Conservation (phyloP, 2,113 vertebrate species). For the Hypocryptadius cinnamomeus region DNA sequence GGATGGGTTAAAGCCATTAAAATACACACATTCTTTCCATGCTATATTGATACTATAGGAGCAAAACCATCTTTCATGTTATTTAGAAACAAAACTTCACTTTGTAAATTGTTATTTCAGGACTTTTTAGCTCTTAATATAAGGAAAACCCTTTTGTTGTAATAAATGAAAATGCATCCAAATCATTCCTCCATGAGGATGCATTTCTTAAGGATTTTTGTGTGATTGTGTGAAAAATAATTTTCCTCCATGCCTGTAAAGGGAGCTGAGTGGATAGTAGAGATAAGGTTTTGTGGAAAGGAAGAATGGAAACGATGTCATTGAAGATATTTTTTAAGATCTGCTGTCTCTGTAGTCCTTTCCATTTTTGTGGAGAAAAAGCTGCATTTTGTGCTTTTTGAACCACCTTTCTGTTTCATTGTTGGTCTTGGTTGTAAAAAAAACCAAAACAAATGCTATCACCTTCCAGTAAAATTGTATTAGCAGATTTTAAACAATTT, state of each 20-base stretch:
- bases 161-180: background rate
- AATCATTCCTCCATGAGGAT: background rate
- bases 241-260: background rate
- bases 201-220: background rate
- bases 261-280: background rate
- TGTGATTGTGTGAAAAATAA: background rate
- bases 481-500: background rate
- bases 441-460: background rate
- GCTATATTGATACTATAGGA: background rate
- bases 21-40: background rate
- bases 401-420: background rate
- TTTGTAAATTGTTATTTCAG: background rate
- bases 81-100: background rate
- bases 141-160: background rate
- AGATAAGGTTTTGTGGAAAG: background rate
- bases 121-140: background rate
- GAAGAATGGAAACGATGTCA: rapidly evolving
- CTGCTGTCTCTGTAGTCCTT: background rate
- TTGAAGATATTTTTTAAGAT: background rate
- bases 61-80: background rate
- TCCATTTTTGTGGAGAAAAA: background rate
- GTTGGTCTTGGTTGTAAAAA: background rate
- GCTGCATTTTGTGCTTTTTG: background rate
- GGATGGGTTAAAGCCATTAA: background rate
- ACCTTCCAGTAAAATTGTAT: background rate